Conservation (phyloP, 1,140 invertebrate genomes). For the Microvelia longipes region DNA sequence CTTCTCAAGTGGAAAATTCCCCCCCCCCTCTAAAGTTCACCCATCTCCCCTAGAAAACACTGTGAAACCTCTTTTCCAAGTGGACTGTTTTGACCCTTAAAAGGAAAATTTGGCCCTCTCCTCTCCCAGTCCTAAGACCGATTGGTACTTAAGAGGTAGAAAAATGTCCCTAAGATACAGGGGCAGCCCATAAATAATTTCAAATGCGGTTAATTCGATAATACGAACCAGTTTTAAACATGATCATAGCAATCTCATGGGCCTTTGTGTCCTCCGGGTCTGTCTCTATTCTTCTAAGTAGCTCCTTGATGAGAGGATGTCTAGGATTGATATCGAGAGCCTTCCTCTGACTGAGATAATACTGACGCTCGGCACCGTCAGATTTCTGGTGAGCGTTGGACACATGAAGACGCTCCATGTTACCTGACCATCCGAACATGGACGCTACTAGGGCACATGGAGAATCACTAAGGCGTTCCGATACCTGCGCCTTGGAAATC, state of each 20-base stretch:
- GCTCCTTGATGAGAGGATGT: conserved; percentile 87
- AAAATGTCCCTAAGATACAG: no score
- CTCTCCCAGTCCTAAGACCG: no score
- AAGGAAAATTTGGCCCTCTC: no score
- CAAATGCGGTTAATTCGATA: no score
- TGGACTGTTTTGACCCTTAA: no score
- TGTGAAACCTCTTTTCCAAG: no score
- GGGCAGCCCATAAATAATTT: no score
- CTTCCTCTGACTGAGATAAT: conserved; percentile 94
- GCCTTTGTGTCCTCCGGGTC: conserved; percentile 65
- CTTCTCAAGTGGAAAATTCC: no score
- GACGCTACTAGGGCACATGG: conserved; percentile 94
- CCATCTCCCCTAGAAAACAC: no score
- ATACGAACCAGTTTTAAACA: conserved; percentile 78
- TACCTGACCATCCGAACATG: conserved; percentile 95
- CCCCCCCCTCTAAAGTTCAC: no score
- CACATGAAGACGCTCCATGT: conserved; percentile 93
- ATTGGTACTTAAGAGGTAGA: no score
- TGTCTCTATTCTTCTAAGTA: conserved; percentile 65
- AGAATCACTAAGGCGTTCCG: conserved; percentile 78
- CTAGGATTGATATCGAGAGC: conserved; percentile 93
- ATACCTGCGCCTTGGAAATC: conserved; percentile 69
- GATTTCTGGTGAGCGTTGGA: conserved; percentile 95
- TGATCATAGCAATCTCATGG: conserved; percentile 73
- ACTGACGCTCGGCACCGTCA: conserved; percentile 76